These are phyloP conservation scores for Romanomermis culicivorax DNA, from an alignment of 2,888 invertebrate species.

Conservation along the genomic window DNA sequence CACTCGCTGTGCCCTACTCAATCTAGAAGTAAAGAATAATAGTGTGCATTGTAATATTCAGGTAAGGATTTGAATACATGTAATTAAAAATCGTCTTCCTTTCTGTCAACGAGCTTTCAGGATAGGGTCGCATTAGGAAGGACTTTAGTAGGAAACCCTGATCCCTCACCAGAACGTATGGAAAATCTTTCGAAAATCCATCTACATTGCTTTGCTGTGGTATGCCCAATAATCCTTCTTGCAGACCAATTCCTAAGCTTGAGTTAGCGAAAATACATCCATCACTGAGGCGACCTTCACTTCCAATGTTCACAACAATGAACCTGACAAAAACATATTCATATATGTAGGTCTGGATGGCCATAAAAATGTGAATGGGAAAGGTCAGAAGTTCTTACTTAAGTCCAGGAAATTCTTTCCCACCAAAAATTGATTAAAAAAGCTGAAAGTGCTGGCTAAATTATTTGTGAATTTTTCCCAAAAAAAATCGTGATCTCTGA, in stretches of 20 bases:
- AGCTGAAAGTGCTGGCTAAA: too few species aligned
- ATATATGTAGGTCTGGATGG: too few species aligned
- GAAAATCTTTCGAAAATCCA: too few species aligned
- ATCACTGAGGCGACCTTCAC: not conserved
- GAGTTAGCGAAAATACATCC: not conserved
- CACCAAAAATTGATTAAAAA: too few species aligned
- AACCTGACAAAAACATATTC: not conserved
- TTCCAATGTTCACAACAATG: not conserved
- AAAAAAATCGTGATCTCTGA: too few species aligned
- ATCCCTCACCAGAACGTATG: not conserved
- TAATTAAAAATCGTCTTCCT: not conserved
- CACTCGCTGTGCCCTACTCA: slow-evolving; percentile 11
- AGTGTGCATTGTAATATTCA: too few species aligned
- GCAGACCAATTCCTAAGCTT: not conserved
- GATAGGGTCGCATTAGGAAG: not conserved
- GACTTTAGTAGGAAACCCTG: not conserved
- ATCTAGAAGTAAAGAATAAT: slow-evolving; percentile 7
- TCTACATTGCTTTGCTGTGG: too few species aligned
- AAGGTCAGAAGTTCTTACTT: too few species aligned
- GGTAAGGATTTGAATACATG: not conserved
- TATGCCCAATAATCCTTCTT: not conserved
- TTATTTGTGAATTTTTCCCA: too few species aligned
- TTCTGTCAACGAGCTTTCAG: not conserved
- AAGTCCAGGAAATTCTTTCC: too few species aligned
- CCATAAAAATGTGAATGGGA: too few species aligned